Base-by-base conservation (phyloP, 1,140 invertebrate genomes). In the Procambarus virginalis region DNA sequence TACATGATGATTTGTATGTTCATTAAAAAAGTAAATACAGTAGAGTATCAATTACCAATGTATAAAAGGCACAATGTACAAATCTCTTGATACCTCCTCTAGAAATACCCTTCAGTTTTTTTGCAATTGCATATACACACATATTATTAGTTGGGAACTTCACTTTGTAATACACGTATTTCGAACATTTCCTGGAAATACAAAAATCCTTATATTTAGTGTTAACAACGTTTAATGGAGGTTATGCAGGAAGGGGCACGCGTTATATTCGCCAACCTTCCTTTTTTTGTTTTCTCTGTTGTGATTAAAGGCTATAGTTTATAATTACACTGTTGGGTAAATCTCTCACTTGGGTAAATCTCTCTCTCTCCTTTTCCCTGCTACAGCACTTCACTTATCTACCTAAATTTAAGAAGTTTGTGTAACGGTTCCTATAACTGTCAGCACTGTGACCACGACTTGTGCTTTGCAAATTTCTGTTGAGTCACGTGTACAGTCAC, bases 31-130 rank as follows among this genome's bases (percentile, higher is more conserved):
- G 49, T 22, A 60, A 20, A n/a, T 81, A 34, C 34, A 34, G 34
- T 34, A 34, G 34, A 22, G 51, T 60, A 22, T 45, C n/a, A 58
- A 3, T 51, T 79, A 58, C n/a, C 77, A 22, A 48, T 51, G 77
- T 73, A 73, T 73, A 8, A 34, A 20, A 34, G 68, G 68, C 68
- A 73, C 68, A 73, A 73, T 73, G 68, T 73, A 73, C 68, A 73
- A 73, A 73, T 9, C 68, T 34, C 68, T 34, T 22, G 6, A 9
- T 34, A 73, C 14, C 68, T 34, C 68, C n/a, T 34, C 8, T 6
- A 73, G 5, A 2, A 34, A 6, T 22, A 14, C 34, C 34, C 34
- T 73, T 0, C 68, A 73, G 0, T 20, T 34, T 34, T 8, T 34
- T 0, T 73, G 4, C 34, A 17, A 1, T 68, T 70, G 10, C 10